Percentiles rank a stretch among this genome's conserved stretches.
Conservation (phyloP, 64 coral and sea anemone genomes). For the Acropora yongei region DNA sequence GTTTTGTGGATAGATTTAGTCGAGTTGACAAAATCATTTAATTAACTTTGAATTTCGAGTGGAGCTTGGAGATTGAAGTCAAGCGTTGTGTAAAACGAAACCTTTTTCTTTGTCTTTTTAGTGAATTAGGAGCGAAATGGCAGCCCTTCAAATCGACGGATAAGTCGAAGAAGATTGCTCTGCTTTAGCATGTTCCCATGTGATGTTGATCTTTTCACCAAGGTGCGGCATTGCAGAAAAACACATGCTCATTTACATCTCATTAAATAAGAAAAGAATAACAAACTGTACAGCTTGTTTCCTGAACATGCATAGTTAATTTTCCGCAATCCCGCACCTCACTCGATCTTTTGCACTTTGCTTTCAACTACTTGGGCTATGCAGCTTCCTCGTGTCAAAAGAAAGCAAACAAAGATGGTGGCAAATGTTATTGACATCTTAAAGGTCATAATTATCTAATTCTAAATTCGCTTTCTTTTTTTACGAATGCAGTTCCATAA, state of each 20-base stretch:
- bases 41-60: not conserved
- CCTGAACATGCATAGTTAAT: constrained; percentile 54
- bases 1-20: too few species aligned
- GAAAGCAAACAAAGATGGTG: constrained; percentile 57
- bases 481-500: constrained; percentile 47
- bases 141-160: too few species aligned
- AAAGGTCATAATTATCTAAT: not conserved
- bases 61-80: not conserved
- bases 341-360: constrained; percentile 50
- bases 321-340: constrained; percentile 51
- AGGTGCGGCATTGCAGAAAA: too few species aligned
- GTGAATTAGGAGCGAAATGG: too few species aligned
- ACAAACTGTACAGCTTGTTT: constrained; percentile 50
- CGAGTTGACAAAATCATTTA: not conserved
- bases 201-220: too few species aligned
- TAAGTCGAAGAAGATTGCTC: too few species aligned
- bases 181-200: too few species aligned
- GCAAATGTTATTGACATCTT: constrained; percentile 25
- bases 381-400: constrained; percentile 57
- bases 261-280: constrained; percentile 51
- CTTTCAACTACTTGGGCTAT: constrained; percentile 49
- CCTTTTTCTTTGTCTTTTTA: constrained; percentile 4
- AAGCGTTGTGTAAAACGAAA: constrained; percentile 1
- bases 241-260: not conserved
- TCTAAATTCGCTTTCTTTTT: not conserved